Evolutionary conservation across 2,113 vertebrate species (phyloP), one percentile per base, ranked within the genome.

Genomic region (Myotis brandtii): DNA sequence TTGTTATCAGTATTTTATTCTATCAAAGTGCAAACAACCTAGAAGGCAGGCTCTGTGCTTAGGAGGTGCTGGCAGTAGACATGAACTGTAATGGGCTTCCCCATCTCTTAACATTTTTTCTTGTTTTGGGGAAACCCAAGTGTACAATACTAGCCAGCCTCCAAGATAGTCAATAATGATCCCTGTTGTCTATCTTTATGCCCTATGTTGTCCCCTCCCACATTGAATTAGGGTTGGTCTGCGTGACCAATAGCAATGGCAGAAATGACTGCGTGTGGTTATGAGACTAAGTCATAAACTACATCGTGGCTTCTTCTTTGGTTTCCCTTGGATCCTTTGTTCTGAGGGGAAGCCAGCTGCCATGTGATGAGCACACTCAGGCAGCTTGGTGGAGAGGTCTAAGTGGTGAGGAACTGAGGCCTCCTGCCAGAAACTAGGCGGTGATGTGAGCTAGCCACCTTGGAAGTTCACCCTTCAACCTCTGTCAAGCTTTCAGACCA

Each of bases 1-100:
- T 88, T 86, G 18, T 77, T 85, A 72, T 59, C 75, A 77, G 27
- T 64, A 81, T 76, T 87, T 96, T 86, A 32, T 72, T 88, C n/a
- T 76, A 54, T 21, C 62, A 50, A 88, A 95, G 37, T 52, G 30
- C 46, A 79, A 67, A 30, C 32, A 56, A 14, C 3, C 21, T 62
- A 32, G 92, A 89, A 64, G 48, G 46, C 5, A 81, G 50, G 59
- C 4, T 92, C 86, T 76, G 34, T 48, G 48, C 73, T 54, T 59
- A 66, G 70, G 50, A 77, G 34, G 23, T 67, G 40, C 32, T 59
- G 8, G 9, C 13, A 56, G 17, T 91, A n/a, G 46, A 32, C 13
- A 18, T 48, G 52, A 64, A 56, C 43, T 64, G 2, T 59, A 37
- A 30, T 25, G 50, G 23, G 14, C 37, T 81, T 62, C 12, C 21